Evolutionary conservation across 2,888 invertebrate species (phyloP).

Genomic region (Caenorhabditis doughertyi): DNA sequence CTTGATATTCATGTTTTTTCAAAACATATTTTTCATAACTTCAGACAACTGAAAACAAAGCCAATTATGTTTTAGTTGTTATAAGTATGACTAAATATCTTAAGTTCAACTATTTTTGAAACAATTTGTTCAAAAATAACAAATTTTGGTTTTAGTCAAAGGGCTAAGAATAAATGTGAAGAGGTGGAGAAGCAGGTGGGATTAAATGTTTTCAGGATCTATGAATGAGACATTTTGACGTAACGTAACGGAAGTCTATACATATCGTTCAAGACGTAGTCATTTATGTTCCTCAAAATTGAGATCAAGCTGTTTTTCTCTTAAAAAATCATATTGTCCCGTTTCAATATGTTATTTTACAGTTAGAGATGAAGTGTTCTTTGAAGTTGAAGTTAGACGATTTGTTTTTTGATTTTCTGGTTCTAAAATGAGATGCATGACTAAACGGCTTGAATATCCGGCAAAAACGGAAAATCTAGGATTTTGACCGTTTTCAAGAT

Average conservation of each 20-base stretch:
- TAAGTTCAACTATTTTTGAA: constrained; percentile 9
- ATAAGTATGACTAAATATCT: not conserved
- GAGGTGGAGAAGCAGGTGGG: not conserved
- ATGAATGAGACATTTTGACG: constrained; percentile 22
- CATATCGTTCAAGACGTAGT: not conserved
- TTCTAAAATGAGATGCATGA: no score
- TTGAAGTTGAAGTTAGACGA: no score
- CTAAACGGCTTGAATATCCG: no score
- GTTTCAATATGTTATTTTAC: no score
- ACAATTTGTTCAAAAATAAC: not conserved
- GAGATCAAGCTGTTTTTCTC: no score
- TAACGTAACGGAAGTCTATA: not conserved
- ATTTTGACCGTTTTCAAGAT: no score
- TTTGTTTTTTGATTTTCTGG: no score
- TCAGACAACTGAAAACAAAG: constrained; percentile 8
- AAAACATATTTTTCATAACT: not conserved
- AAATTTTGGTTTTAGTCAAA: not conserved
- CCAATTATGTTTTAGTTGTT: not conserved
- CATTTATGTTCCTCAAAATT: not conserved
- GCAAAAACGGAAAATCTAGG: no score
- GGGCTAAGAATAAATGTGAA: not conserved
- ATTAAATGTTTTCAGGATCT: constrained; percentile 23
- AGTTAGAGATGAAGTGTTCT: no score
- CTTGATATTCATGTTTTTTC: not conserved
- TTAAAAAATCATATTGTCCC: no score